Base-by-base conservation (phyloP, 30 jellyfish, hydroid and myxozoan genomes). In the Aurelia coerulea region DNA sequence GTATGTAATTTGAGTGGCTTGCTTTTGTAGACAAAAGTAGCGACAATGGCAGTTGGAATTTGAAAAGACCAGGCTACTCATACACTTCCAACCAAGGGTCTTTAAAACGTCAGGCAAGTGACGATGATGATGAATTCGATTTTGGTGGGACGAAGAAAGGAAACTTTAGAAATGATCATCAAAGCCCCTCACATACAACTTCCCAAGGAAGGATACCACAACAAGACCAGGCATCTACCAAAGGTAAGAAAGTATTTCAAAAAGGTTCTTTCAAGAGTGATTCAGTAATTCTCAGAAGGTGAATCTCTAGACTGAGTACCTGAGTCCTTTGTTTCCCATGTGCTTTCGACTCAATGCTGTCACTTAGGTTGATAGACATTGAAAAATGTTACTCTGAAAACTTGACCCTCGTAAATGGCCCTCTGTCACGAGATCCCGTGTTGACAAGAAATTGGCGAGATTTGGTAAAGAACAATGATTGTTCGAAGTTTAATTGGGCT, bases 81-180 rank as follows among this genome's bases (percentile, higher is more conserved):
- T 83, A 83, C 41, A 50, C 91, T 14, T 12, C 83, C 13, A 73
- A 50, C 62, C 85, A 71, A 63, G 78, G 92, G 10, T 83, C 92
- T 10, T 59, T 83, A 31, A 83, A 83, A 41, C 85, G 92, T 6
- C 92, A 83, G 62, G 79, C 79, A 11, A 50, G 14, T 65, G 79
- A 62, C 12, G 89, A 79, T 63, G 79, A 79, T 65, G 92, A 83
- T 73, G 92, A 83, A 41, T 83, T 83, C 54, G 92, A 83, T 46
- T 83, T 83, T 31, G 60, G 79, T 46, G 92, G 71, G 50, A 58
- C 86, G 31, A 83, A 83, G 80, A 79, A 79, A 49, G 68, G 73
- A 23, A 79, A 65, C 67, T 62, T 63, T 52, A 34, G 72, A 60
- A 39, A 62, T 37, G 63, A 62, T 4, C 72, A 64, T 23, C 59